Base-by-base conservation (phyloP, 2,888 invertebrate species). In the Chesias legatella region DNA sequence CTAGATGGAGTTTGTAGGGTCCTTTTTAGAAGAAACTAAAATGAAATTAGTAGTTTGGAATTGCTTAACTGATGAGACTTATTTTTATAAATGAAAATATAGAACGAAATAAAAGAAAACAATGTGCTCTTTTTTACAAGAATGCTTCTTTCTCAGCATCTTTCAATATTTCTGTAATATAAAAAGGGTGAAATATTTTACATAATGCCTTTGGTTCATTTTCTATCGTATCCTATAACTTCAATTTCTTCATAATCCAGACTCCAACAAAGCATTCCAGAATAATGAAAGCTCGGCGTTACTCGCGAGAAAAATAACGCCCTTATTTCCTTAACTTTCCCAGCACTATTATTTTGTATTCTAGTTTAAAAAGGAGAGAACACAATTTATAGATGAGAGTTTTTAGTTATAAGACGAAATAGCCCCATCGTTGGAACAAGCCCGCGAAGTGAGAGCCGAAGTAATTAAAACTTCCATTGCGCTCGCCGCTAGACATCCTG, bases 401-500 rank as follows among this genome's bases (percentile, higher is more conserved):
- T 79, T 79, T 79, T 71, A 74, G 76, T 76, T 74, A 63, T 63
- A 63, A 71, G 69, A 73, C 63, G 77, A 65, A 80, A 73, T 76
- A 73, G 73, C 74, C 71, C 60, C 71, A 68, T 70, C 66, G 68
- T 60, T 67, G 68, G 64, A 77, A 70, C 73, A 66, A 73, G 73
- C 72, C 65, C 56, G 67, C 56, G 59, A 74, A 79, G 74, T 67
- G 67, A 33, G 70, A 72, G 61, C 68, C 63, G 67, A 81, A 83
- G 79, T 80, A 83, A 83, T 83, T 83, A 84, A 83, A 84, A 84
- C 67, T 83, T 82, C 72, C 71, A 68, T 53, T 56, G 55, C 53
- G 53, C 45, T 53, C 51, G 44, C 29, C 40, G 39, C 49, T 42
- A 56, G 56, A 45, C 51, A 48, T 53, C 56, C 50, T 51, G 51